Evolutionary conservation across 2,797 vertebrate genomes (phyloP).

Genomic region (Echeneis naucrates): DNA sequence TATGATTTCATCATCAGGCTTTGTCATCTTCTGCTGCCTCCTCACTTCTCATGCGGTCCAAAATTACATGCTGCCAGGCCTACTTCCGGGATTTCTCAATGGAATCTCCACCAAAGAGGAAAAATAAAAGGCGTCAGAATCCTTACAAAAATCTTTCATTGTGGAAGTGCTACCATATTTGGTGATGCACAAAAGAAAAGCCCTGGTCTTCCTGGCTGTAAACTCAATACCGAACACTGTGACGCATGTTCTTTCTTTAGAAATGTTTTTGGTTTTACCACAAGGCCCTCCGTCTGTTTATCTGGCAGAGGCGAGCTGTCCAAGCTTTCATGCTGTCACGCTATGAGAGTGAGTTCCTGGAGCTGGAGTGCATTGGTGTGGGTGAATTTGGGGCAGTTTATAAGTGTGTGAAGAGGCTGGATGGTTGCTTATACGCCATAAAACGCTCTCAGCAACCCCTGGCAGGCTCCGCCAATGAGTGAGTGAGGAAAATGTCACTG

Average conservation of each 20-base stretch:
- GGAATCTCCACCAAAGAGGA: slow-evolving; percentile 47
- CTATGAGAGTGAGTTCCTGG: slow-evolving; percentile 96
- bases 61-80: slow-evolving; percentile 63
- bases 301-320: slow-evolving; percentile 88
- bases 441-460: slow-evolving; percentile 92
- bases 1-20: slow-evolving; percentile 58
- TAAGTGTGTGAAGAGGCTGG: slow-evolving; percentile 97
- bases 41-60: slow-evolving; percentile 56
- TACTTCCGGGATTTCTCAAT: slow-evolving; percentile 67
- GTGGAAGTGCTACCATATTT: slow-evolving; percentile 68
- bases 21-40: slow-evolving; percentile 70
- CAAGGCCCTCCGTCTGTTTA: slow-evolving; percentile 64
- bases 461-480: slow-evolving; percentile 92
- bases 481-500: slow-evolving; percentile 77
- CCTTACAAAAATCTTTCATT: background rate
- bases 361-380: slow-evolving; percentile 92
- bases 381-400: slow-evolving; percentile 96
- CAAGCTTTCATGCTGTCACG: slow-evolving; percentile 92
- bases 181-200: slow-evolving; percentile 29
- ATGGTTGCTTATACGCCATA: slow-evolving; percentile 96
- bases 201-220: slow-evolving; percentile 19
- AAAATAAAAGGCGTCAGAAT: slow-evolving; percentile 34
- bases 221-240: slow-evolving; percentile 18
- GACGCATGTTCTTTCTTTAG: slow-evolving; percentile 58
- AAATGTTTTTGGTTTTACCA: slow-evolving; percentile 43